Evolutionary conservation across 2,888 invertebrate species (phyloP).

Genomic region (Cryptocephalus moraei): DNA sequence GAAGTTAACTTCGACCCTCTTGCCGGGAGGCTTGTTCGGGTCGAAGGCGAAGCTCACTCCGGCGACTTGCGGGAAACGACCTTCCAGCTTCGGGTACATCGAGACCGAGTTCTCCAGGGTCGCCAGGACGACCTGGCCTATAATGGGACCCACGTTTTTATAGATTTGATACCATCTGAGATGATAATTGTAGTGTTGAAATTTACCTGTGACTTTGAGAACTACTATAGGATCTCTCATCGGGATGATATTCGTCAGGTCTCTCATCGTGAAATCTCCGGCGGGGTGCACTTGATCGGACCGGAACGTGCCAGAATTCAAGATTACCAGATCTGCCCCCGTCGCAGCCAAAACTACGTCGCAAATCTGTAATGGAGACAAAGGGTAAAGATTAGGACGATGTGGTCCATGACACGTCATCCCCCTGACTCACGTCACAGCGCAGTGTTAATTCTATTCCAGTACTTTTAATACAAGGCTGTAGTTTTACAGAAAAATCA

Average conservation of each 20-base stretch:
- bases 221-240: constrained; percentile 78
- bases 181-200: no score
- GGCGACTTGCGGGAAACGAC: constrained; percentile 79
- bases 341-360: constrained; percentile 76
- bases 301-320: constrained; percentile 81
- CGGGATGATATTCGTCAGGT: constrained; percentile 73
- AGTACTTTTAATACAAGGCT: no score
- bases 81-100: constrained; percentile 79
- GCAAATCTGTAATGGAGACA: no score
- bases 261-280: constrained; percentile 76
- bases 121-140: constrained; percentile 54
- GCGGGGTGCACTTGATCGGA: constrained; percentile 73
- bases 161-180: no score
- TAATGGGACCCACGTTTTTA: not conserved
- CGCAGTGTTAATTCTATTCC: no score
- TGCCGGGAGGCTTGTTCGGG: constrained; percentile 56
- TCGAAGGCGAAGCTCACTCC: constrained; percentile 70
- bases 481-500: no score
- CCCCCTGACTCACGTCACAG: no score
- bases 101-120: constrained; percentile 78
- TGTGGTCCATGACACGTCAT: no score
- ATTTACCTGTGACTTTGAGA: constrained; percentile 55
- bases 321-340: constrained; percentile 71
- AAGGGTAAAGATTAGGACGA: no score
- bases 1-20: constrained; percentile 58